phyloP scores from a whole-genome alignment of 2,797 vertebrate genomes.

The Jordanella pulchra region DNA sequence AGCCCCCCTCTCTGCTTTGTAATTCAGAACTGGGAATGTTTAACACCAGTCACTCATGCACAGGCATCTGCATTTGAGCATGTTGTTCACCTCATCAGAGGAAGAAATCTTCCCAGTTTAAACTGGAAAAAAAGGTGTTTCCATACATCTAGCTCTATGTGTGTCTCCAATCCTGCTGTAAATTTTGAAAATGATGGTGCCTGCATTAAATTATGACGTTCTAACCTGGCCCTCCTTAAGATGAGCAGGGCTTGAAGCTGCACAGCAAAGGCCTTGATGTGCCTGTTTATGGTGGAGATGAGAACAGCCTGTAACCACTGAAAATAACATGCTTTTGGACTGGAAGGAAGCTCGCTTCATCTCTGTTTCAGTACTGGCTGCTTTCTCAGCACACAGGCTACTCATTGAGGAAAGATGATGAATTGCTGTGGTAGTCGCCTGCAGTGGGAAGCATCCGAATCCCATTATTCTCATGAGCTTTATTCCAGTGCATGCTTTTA shows the following conservation, averaged over 20 bases:
- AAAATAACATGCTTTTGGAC: conserved; percentile 44
- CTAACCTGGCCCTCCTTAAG: conserved; percentile 15
- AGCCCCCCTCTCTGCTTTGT: conserved; percentile 41
- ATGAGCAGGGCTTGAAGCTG: conserved; percentile 17
- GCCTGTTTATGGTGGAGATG: conserved; percentile 36
- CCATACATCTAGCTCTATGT: conserved; percentile 5
- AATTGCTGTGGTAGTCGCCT: conserved; percentile 59
- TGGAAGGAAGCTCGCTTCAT: conserved; percentile 53
- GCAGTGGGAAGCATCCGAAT: conserved; percentile 45
- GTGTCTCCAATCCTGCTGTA: neutral
- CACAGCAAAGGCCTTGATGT: conserved; percentile 26
- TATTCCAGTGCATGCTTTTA: conserved; percentile 40
- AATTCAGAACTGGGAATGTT: conserved; percentile 71
- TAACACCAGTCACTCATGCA: conserved; percentile 68
- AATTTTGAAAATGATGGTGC: conserved; percentile 12
- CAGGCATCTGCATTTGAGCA: conserved; percentile 62
- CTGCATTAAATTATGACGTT: neutral
- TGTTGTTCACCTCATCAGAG: conserved; percentile 63
- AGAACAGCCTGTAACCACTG: conserved; percentile 49
- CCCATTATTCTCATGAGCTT: conserved; percentile 51
- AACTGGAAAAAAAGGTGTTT: conserved; percentile 34
- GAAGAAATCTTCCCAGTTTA: conserved; percentile 17
- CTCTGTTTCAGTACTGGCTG: conserved; percentile 45
- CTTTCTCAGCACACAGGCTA: conserved; percentile 31
- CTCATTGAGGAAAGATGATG: conserved; percentile 61